These are phyloP conservation scores for Neosalanx taihuensis DNA, from an alignment of 2,797 vertebrate genomes.

Conservation along the genomic window DNA sequence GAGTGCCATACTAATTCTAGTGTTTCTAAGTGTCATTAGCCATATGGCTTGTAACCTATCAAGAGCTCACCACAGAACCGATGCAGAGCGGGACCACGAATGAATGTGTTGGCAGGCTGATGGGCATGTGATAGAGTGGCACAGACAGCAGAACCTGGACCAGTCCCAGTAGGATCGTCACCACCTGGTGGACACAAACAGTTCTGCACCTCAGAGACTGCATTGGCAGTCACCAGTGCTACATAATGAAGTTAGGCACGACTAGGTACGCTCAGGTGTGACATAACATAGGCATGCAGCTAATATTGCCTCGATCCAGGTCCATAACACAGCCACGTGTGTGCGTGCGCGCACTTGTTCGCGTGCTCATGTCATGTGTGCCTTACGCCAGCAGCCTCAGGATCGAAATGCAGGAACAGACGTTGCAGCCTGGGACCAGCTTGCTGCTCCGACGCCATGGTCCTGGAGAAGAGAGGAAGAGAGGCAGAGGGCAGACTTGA, in stretches of 20 bases:
- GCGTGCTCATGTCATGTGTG: not conserved
- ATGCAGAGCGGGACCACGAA: constrained; percentile 59
- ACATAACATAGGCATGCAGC: too few relatives aligned
- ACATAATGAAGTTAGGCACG: too few relatives aligned
- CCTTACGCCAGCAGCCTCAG: constrained; percentile 39
- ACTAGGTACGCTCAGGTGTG: too few relatives aligned
- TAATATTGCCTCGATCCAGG: not conserved
- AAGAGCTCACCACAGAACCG: constrained; percentile 63
- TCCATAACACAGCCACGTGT: not conserved
- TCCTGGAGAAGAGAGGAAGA: constrained; percentile 17
- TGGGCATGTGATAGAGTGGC: constrained; percentile 37
- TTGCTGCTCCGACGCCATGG: constrained; percentile 47
- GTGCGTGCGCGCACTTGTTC: not conserved
- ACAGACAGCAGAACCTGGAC: constrained; percentile 66
- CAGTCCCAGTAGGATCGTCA: constrained; percentile 66
- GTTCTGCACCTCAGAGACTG: constrained; percentile 1
- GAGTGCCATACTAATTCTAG: too few relatives aligned
- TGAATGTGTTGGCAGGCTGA: constrained; percentile 31
- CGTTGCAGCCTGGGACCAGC: constrained; percentile 37
- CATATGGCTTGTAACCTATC: not conserved
- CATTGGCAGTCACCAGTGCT: too few relatives aligned
- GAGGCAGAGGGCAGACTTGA: not conserved
- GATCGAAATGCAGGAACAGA: constrained; percentile 57
- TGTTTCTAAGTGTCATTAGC: too few relatives aligned
- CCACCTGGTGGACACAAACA: constrained; percentile 53